Base-by-base conservation (phyloP, 2,888 invertebrate genomes). In the Eupeodes latifasciatus region DNA sequence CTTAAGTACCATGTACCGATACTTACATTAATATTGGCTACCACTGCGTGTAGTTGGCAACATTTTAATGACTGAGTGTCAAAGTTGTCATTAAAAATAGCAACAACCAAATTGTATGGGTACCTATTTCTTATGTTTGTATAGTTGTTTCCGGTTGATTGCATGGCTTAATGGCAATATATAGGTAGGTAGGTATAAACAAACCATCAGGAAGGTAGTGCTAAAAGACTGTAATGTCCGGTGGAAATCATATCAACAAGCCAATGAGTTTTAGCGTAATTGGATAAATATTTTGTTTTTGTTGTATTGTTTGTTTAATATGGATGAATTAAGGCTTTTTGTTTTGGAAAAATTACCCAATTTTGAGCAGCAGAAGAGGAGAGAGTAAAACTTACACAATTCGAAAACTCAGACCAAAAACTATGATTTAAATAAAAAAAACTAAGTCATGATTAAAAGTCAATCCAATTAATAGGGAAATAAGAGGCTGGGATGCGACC, bases 181-280 rank as follows among this genome's bases (percentile, higher is more conserved):
- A 27, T 27, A 27, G 3, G 27, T 3, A 27, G 40, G 40, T 9
- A 40, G 40, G 6, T 40, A 40, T 2, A 40, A 40, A 40, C 5
- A 40, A 40, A 40, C 5, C 5, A 40, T 9, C 64, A 75, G 34
- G 53, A 75, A 79, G 44, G 75, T 40, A 40, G 40, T 82, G 51
- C 44, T 79, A 57, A 75, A 57, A 71, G 64, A 64, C 53, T 62
- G 40, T 34, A 14, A 78, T 78, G 81, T 86, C 85, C 85, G 81
- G 72, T 85, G 66, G 77, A 67, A 34, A 19, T 67, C n/a, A 53
- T 79, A 67, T 40, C 40, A 61, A 9, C 27, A 4, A 14, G 36
- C 61, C 40, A 44, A 53, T 51, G 16, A 14, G 53, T 55, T 55
- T n/a, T 5, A 7, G n/a, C 19, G 10, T 40, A 67, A 67, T 47